Evolutionary conservation across 2,797 vertebrate genomes (phyloP).

Genomic region (Merluccius polli): DNA sequence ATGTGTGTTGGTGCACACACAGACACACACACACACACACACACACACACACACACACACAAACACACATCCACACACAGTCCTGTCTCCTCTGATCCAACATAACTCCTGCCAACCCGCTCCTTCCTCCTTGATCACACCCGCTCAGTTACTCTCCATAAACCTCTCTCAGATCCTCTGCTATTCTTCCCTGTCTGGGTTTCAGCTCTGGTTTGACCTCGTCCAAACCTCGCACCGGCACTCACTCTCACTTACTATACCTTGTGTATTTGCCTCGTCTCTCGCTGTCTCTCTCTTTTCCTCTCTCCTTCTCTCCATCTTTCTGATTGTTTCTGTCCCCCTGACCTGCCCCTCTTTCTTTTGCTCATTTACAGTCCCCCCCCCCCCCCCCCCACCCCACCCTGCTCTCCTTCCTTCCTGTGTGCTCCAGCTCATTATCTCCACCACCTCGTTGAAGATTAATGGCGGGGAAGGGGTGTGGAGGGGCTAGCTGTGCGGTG

Average conservation of each 20-base stretch:
- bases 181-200: no score
- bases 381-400: no score
- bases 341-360: no score
- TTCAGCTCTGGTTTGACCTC: not conserved
- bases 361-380: not conserved
- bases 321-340: no score
- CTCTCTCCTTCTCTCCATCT: not conserved
- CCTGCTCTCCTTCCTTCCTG: not conserved
- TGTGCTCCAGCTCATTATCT: not conserved
- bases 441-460: not conserved
- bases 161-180: not conserved
- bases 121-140: not conserved
- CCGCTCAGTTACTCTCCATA: not conserved
- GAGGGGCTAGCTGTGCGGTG: not conserved
- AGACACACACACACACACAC: not conserved
- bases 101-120: not conserved
- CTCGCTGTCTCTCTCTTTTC: not conserved
- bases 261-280: not conserved
- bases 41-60: not conserved
- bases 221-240: not conserved
- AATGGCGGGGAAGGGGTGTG: not conserved
- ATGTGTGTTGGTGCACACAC: not conserved
- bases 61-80: constrained; percentile 34
- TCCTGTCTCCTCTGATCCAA: constrained; percentile 13
- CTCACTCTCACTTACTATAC: not conserved